Base-by-base conservation (phyloP, 2,797 vertebrate genomes). In the Tragopan temminckii region DNA sequence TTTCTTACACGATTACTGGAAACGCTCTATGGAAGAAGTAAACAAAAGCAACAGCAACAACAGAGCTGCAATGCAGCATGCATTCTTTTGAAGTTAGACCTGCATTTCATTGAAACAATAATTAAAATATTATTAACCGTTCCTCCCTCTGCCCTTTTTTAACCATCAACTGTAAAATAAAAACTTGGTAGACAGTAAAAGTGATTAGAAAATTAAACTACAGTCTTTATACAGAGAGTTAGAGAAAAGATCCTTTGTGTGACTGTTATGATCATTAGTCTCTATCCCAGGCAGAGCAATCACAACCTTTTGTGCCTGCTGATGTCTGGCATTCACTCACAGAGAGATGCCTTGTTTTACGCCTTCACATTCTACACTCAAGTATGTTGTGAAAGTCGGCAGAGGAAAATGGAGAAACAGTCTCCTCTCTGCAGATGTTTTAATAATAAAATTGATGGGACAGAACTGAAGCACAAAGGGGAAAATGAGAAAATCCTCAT, bases 121-220 rank as follows among this genome's bases (percentile, higher is more conserved):
- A 19, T n/a, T 33, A 33, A 23, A 70, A 36, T 33, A 33, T 57
- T 57, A 42, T 4, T 6, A 35, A 23, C 11, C 35, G 3, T 17
- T 4, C 31, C 31, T 80, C 12, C 31, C 31, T n/a, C 13, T 19
- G 20, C 12, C 31, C n/a, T 11, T n/a, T 57, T 75, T 64, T 38
- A 70, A 71, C 7, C 17, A 74, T 40, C 52, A 40, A 13, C 50
- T 15, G 15, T 45, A 82, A 95, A 89, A 70, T 29, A 66, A 88
- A 81, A 48, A 11, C 40, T 62, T 63, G 20, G 24, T 38, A 71
- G 40, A 64, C 14, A 67, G 79, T 64, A 63, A 36, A 75, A 64
- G 25, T 42, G 5, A 42, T 80, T 67, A 79, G 64, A 85, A 96
- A 95, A 96, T 92, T 79, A 79, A 95, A 81, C 42, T 48, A 29